Evolutionary conservation across 2,888 invertebrate species (phyloP), one percentile per base, ranked within the genome.

Genomic region (Lordiphosa fenestrarum): DNA sequence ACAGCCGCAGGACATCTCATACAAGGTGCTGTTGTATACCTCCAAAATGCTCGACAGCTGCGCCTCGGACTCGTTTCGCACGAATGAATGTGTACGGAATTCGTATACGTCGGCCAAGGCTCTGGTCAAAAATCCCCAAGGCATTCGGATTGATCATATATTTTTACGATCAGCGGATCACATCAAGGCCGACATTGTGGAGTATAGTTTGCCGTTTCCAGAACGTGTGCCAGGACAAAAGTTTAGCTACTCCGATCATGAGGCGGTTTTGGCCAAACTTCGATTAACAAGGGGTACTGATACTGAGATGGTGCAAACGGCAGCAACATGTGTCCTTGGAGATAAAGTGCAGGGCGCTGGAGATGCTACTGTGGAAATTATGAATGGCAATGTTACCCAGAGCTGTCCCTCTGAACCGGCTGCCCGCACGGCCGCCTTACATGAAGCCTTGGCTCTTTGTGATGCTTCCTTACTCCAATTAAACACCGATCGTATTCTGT

Each of bases 71-170:
- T 65, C 86, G 7, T 90, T 91, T 51, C 94, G 94, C 36, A 99
- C 99, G 10, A 94, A 94, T 87, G 95, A 95, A 81, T 92, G 93
- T 78, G 91, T 92, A 5, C 92, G 93, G 68, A 99, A 99, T 88
- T 95, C 95, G 71, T 99, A 97, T 87, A 88, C 89, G 2, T 94
- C 96, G 0, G 89, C 92, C 52, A 87, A 90, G 1, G 90, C 91
- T 2, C 90, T 91, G 55, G 87, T 88, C 9, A 90, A 90, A 51
- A 87, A 86, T 64, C 94, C 95, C 0, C 90, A 92, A 39, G 98
- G 98, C 13, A 95, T 96, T 88, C 92, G 98, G 63, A 97, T 99
- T 73, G 99, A 99, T 91, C 97, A 98, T 88, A 94, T 99, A 71
- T 90, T 98, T 75, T 96, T 87, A 5, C 74, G 88, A 4, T 74